A percentile compares a stretch with the other conserved stretches of the same genome.
phyloP scores from a whole-genome alignment of 2,113 vertebrate species.

The Menidia beryllina region DNA sequence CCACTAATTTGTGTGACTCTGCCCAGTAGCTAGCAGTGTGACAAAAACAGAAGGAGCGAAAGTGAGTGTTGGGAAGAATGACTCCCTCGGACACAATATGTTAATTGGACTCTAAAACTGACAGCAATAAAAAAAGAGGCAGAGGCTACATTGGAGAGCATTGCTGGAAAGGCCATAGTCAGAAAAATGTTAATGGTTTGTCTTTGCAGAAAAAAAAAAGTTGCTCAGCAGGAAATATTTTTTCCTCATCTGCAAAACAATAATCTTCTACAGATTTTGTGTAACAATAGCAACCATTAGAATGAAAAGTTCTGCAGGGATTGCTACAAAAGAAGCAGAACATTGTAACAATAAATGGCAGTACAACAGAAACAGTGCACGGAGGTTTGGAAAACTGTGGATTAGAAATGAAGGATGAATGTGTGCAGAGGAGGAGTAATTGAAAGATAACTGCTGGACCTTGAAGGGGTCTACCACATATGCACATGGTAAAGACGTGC shows the following conservation, averaged over 20 bases:
- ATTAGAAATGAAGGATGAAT: slow-evolving; percentile 41
- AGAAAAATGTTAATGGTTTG: slow-evolving; percentile 62
- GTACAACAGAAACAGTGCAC: slow-evolving; percentile 20
- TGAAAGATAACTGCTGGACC: slow-evolving; percentile 68
- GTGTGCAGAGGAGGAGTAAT: slow-evolving; percentile 53
- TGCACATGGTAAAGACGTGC: slow-evolving; percentile 41
- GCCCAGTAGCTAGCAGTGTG: slow-evolving; percentile 73
- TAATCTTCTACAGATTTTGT: slow-evolving; percentile 55
- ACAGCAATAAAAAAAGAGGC: slow-evolving; percentile 69
- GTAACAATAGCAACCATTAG: slow-evolving; percentile 53
- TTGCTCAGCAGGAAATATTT: slow-evolving; percentile 23
- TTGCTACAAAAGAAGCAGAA: slow-evolving; percentile 18
- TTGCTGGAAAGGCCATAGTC: slow-evolving; percentile 67
- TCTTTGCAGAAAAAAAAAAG: slow-evolving; percentile 53
- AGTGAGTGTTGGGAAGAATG: slow-evolving; percentile 58
- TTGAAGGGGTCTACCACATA: slow-evolving; percentile 44
- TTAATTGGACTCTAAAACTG: slow-evolving; percentile 79
- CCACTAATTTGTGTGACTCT: slow-evolving; percentile 80
- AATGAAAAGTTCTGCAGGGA: slow-evolving; percentile 41
- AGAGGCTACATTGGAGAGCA: slow-evolving; percentile 63
- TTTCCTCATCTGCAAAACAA: slow-evolving; percentile 50
- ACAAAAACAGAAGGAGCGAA: slow-evolving; percentile 71
- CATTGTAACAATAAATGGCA: slow-evolving; percentile 5
- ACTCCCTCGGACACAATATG: slow-evolving; percentile 77
- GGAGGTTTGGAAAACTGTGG: slow-evolving; percentile 17